Evolutionary conservation across 2,113 vertebrate genomes (phyloP), one percentile per base, ranked within the genome.

Genomic region (Erpornis zantholeuca): DNA sequence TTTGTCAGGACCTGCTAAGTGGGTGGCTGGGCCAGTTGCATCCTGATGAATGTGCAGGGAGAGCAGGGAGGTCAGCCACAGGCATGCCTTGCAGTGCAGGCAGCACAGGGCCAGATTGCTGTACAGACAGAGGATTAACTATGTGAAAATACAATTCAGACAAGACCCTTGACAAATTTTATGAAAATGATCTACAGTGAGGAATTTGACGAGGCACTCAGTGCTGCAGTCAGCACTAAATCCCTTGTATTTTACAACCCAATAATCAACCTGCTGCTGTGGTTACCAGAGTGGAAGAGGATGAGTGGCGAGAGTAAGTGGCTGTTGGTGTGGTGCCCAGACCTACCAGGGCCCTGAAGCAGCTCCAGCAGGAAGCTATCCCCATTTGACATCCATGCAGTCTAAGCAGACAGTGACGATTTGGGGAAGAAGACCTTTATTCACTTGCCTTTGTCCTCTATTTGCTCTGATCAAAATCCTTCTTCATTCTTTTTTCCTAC

Each of bases 191-290:
- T 95, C 94, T 91, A 72, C 91, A 78, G 10, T 59, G 86, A 96
- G 76, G 86, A 93, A 88, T 96, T 71, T 86, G 94, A 95, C 47
- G 44, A 94, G 82, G 91, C 82, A 49, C 82, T 92, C 82, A 7
- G 88, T 94, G 96, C 94, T 95, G 96, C 86, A 95, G 96, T 95
- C 95, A 95, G 96, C 94, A 84, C 80, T 96, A 95, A 95, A 94
- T 94, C 88, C 91, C 83, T 94, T 94, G 82, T 94, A 94, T 94
- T 96, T 97, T 95, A 93, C 86, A 97, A 94, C 88, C 91, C 88
- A 91, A 94, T 96, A 95, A 96, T 96, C 95, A 97, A 95, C 92
- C 88, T 96, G 94, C 96, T 94, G 95, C 94, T 96, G 96, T 92
- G 96, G 88, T 94, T 97, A 94, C 91, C 92, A 64, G 92, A 88